Conservation (phyloP, 2,797 vertebrate species). For the Argyrosomus regius region DNA sequence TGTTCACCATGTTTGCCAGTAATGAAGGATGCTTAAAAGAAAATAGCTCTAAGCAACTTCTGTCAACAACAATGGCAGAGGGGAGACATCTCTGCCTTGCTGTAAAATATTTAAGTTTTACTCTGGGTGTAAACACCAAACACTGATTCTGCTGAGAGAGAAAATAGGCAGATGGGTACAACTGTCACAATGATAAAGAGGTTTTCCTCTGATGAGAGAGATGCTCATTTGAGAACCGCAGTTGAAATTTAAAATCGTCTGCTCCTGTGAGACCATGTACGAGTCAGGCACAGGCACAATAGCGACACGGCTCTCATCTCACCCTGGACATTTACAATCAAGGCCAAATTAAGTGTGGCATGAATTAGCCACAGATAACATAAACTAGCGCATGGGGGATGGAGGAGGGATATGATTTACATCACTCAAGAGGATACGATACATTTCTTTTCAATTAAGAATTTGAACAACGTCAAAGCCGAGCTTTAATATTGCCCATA, state of each 20-base stretch:
- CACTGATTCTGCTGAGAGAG: conserved; percentile 58
- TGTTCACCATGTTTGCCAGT: conserved; percentile 80
- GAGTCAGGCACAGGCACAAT: conserved; percentile 72
- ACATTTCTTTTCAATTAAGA: conserved; percentile 85
- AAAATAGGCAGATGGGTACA: conserved; percentile 62
- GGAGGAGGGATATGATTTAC: conserved; percentile 82
- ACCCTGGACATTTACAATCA: conserved; percentile 85
- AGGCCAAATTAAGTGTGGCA: conserved; percentile 86
- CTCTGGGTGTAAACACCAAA: conserved; percentile 60
- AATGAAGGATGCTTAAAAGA: conserved; percentile 74
- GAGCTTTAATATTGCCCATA: conserved; percentile 77
- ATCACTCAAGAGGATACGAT: conserved; percentile 84
- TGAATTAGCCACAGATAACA: conserved; percentile 86
- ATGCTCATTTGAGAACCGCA: conserved; percentile 63
- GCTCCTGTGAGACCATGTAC: conserved; percentile 75
- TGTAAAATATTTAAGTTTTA: conserved; percentile 65
- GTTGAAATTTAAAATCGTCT: conserved; percentile 67
- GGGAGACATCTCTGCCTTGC: conserved; percentile 55
- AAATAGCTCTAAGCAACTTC: conserved; percentile 74
- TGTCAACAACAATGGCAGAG: conserved; percentile 69
- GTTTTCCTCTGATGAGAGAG: conserved; percentile 63
- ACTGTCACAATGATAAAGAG: conserved; percentile 66
- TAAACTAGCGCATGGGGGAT: conserved; percentile 80
- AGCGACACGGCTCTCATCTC: conserved; percentile 79
- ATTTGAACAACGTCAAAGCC: conserved; percentile 79